Base-by-base conservation (phyloP, 1,140 invertebrate species). In the Gryon sp. region DNA sequence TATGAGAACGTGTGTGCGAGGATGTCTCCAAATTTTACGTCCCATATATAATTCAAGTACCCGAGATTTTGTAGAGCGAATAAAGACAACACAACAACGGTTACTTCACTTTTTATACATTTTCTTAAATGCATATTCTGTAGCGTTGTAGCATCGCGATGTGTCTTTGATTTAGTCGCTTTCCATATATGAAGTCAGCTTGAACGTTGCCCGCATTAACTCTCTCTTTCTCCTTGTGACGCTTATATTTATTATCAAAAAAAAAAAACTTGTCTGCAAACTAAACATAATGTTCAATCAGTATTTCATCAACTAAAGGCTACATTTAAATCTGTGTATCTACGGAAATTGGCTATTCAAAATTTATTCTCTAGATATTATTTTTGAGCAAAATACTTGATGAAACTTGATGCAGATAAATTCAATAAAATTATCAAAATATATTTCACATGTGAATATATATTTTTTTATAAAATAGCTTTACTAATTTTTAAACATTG, bases 131-230 rank as follows among this genome's bases (percentile, higher is more conserved):
- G 28, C 12, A n/a, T n/a, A n/a, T n/a, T n/a, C n/a, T n/a, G n/a
- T n/a, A n/a, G 12, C 28, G 19, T 59, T 45, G 11, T 11, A 45
- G 14, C 18, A 60, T 46, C 30, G 14, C 57, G 57, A 18, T 48
- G 57, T 48, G n/a, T n/a, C 57, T 60, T 46, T 46, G 57, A 60
- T 43, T 60, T 48, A 36, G 19, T 28, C n/a, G 28, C 12, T 48
- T 34, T 38, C 38, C 16, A 15, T 38, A 60, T 48, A 43, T 14
- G 38, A 57, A 57, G 38, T 26, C 38, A 43, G 32, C 22, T 15
- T 16, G 30, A 53, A 53, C 34, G 14, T 8, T n/a, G 22, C 34
- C 4, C 26, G 14, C 11, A 7, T 11, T n/a, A 9, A n/a, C n/a
- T n/a, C n/a, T n/a, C n/a, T n/a, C n/a, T n/a, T n/a, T n/a, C n/a